Percentiles rank a stretch among this genome's conserved stretches.
These are phyloP conservation scores for Cephus rjabovi DNA, from an alignment of 2,888 invertebrate genomes.

Conservation along the genomic window DNA sequence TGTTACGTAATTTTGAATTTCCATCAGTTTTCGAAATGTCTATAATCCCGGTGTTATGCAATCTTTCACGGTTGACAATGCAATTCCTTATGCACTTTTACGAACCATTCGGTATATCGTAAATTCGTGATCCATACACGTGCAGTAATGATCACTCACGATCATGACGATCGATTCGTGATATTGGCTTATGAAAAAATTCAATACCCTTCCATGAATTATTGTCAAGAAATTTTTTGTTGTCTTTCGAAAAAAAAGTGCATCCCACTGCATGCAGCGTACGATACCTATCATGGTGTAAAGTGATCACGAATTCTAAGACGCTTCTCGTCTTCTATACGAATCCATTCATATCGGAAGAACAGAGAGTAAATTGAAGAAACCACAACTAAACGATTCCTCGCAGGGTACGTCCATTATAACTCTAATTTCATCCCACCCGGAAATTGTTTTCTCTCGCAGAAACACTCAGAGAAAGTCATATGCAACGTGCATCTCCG, in stretches of 20 bases:
- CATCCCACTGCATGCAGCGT: not conserved
- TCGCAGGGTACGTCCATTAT: not conserved
- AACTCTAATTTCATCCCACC: not conserved
- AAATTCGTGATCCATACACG: not conserved
- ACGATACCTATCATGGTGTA: not conserved
- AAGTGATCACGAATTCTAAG: not conserved
- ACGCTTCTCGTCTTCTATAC: not conserved
- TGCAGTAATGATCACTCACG: not conserved
- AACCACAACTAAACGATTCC: not conserved
- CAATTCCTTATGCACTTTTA: not conserved
- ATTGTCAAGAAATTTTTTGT: not conserved
- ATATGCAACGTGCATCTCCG: not conserved
- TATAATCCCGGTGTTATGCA: not conserved
- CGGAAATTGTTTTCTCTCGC: not conserved
- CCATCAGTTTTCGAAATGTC: not conserved
- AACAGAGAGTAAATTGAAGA: not conserved
- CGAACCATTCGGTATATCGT: not conserved
- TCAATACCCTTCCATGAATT: not conserved
- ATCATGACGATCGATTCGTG: not conserved
- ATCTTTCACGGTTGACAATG: not conserved
- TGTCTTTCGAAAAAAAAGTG: not conserved
- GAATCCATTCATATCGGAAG: not conserved
- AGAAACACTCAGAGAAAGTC: not conserved
- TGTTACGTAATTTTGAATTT: not conserved
- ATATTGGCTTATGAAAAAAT: no score